These are phyloP conservation scores for Megathymus violae DNA, from an alignment of 1,140 invertebrate species.

Conservation along the genomic window DNA sequence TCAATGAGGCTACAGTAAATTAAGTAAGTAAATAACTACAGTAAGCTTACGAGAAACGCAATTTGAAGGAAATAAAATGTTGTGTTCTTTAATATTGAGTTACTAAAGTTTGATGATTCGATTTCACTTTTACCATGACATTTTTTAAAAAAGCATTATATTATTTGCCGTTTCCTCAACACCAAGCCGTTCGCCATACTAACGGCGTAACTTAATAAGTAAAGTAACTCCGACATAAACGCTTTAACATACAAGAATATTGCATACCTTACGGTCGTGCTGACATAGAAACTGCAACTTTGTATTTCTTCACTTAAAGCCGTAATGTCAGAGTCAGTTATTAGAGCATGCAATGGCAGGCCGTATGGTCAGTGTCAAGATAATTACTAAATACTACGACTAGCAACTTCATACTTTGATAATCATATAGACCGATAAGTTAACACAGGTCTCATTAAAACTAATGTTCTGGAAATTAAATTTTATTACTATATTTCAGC, in stretches of 20 bases:
- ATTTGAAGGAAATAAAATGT: not conserved
- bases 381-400: constrained; percentile 56
- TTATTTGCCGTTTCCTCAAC: no score
- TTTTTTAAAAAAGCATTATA: no score
- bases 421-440: constrained; percentile 38
- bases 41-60: constrained; percentile 5
- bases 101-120: no score
- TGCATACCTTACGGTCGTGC: not conserved
- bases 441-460: constrained; percentile 23
- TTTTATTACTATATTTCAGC: constrained; percentile 85
- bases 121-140: no score
- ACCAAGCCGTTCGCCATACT: no score
- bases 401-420: constrained; percentile 39
- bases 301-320: constrained; percentile 40
- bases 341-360: constrained; percentile 58
- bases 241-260: not conserved
- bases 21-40: no score
- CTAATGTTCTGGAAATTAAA: constrained; percentile 30
- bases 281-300: constrained; percentile 23
- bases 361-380: constrained; percentile 49
- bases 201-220: no score
- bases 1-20: constrained; percentile 27
- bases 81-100: no score
- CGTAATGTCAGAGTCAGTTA: constrained; percentile 47
- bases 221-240: no score